Evolutionary conservation across 2,113 vertebrate genomes (phyloP).

Genomic region (Grantiella picta): DNA sequence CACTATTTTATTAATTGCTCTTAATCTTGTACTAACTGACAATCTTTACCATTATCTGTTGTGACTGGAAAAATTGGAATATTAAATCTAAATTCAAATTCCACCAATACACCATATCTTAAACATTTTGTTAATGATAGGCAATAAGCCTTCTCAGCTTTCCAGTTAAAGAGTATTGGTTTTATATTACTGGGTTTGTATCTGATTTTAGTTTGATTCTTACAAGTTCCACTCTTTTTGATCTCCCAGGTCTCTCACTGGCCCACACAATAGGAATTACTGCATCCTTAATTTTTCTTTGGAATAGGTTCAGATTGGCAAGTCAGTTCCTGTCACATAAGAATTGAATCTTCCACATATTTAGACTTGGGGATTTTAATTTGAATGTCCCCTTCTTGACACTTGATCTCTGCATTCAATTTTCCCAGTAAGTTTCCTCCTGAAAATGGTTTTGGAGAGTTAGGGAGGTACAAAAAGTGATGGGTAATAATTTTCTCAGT

Average conservation of each 20-base stretch:
- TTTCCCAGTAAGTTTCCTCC: not conserved
- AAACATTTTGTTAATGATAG: not conserved
- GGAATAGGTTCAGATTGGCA: not conserved
- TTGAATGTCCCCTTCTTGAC: not conserved
- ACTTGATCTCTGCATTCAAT: not conserved
- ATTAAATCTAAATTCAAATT: not conserved
- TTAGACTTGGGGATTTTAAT: not conserved
- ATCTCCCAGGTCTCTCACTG: not conserved
- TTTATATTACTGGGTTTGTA: not conserved
- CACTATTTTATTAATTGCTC: not conserved
- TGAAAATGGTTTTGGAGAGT: not conserved
- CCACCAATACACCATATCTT: not conserved
- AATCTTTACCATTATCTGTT: not conserved
- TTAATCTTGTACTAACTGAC: not conserved
- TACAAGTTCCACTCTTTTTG: not conserved
- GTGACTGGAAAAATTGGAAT: not conserved
- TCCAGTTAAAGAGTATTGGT: not conserved
- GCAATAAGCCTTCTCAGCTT: not conserved
- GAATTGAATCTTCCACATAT: not conserved
- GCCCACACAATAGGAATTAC: not conserved
- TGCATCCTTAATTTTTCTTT: not conserved
- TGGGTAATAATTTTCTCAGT: not conserved
- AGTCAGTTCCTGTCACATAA: not conserved
- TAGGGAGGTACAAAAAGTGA: not conserved
- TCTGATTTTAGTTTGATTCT: not conserved